These are phyloP conservation scores for Melanotaenia maccullochi DNA, from an alignment of 2,797 vertebrate species.

Conservation along the genomic window DNA sequence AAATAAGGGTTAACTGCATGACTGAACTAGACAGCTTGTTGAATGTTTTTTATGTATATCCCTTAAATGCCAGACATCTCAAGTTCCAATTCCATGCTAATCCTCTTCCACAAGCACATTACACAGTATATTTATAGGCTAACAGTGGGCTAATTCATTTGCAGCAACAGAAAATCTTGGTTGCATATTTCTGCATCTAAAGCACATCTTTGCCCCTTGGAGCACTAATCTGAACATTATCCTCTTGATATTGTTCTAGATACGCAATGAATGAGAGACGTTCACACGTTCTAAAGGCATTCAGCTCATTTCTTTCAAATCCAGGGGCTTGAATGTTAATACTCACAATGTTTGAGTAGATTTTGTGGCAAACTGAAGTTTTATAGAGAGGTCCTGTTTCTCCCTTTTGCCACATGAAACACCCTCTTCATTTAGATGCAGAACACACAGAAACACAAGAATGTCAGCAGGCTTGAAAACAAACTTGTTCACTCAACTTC, in stretches of 20 bases:
- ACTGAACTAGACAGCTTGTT: conserved; percentile 45
- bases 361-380: conserved; percentile 48
- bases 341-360: conserved; percentile 52
- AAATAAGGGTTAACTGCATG: conserved; percentile 41
- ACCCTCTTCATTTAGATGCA: conserved; percentile 30
- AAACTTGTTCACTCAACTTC: background rate
- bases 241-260: conserved; percentile 78
- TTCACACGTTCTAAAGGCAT: conserved; percentile 75
- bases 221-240: conserved; percentile 80
- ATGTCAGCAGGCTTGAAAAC: background rate
- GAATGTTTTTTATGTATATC: conserved; percentile 72
- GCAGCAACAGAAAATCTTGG: conserved; percentile 62
- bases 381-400: conserved; percentile 31
- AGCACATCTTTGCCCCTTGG: conserved; percentile 75
- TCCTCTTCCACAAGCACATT: conserved; percentile 73
- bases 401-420: conserved; percentile 25
- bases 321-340: conserved; percentile 65
- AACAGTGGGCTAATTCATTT: conserved; percentile 82
- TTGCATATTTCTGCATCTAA: conserved; percentile 80
- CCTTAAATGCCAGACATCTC: conserved; percentile 71
- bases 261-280: conserved; percentile 68
- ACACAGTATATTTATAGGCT: conserved; percentile 60
- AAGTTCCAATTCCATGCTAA: conserved; percentile 77
- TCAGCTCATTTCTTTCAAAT: conserved; percentile 73
- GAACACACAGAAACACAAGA: conserved; percentile 30